Base-by-base conservation (phyloP, 2,888 invertebrate genomes). In the Drosophila mettleri region DNA sequence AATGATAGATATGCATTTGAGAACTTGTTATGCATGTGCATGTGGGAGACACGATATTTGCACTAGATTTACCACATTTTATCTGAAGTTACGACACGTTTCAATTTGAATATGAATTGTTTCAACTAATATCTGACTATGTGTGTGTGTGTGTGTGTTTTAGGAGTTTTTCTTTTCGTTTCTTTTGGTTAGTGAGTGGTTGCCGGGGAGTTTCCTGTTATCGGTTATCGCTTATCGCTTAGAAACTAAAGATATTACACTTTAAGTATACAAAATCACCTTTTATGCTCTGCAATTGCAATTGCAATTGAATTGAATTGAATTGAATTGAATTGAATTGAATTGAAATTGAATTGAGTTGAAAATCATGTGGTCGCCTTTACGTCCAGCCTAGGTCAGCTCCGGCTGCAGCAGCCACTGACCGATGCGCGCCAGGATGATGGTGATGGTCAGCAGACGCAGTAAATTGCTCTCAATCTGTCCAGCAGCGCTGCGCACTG, bases 261-360 rank as follows among this genome's bases (percentile, higher is more conserved):
- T 83, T 83, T 87, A 83, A 83, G 83, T 83, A 83, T 83, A 83
- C 86, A 83, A 83, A 83, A 83, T 83, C 83, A 83, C 83, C 83
- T 74, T 83, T 87, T 85, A 87, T 83, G 86, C 78, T 89, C 83
- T 84, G 84, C 82, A 82, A 72, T 83, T 82, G 82, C 82, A 82
- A 71, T 84, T 80, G 80, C n/a, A 86, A 88, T 85, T 82, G 79
- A 85, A 88, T 85, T 86, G 86, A 85, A 87, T 86, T 79, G 82
- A 79, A 87, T 81, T 78, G 78, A 84, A 86, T 81, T 86, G 86
- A 84, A 86, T 87, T 80, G 27, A 45, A 27, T 43, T 16, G 43
- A 43, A 43, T 43, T 2, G 43, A 43, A 43, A n/a, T 24, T 24
- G 24, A 24, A 24, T 24, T 24, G 24, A 24, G 5, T 43, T 9